Evolutionary conservation across 2,113 vertebrate species (phyloP).

Genomic region (Tenrec ecaudatus): DNA sequence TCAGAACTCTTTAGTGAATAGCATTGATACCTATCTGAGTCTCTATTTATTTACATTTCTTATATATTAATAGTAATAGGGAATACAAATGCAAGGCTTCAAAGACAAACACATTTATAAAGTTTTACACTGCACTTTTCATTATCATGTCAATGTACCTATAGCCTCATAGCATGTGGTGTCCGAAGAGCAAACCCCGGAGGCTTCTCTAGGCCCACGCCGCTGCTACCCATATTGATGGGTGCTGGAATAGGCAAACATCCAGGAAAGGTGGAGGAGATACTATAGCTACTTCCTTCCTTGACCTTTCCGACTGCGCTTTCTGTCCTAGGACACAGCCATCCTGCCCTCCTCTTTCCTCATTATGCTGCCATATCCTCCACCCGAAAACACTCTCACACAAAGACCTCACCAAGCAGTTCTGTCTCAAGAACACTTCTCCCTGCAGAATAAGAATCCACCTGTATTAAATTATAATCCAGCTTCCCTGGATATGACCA

Average conservation of each 20-base stretch:
- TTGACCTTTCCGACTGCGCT: not conserved
- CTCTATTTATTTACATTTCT: not conserved
- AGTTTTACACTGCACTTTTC: not conserved
- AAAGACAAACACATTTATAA: too few relatives aligned
- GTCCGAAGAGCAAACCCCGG: not conserved
- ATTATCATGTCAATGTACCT: not conserved
- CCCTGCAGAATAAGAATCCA: conserved; percentile 6
- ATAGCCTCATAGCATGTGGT: not conserved
- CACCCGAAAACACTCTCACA: not conserved
- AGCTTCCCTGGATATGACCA: not conserved
- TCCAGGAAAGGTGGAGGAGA: not conserved
- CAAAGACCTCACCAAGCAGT: not conserved
- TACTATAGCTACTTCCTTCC: not conserved
- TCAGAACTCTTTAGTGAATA: not conserved
- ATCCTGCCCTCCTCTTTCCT: not conserved
- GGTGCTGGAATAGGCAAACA: too few relatives aligned
- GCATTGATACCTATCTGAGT: not conserved
- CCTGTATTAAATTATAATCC: conserved; percentile 16
- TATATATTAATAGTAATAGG: too few relatives aligned
- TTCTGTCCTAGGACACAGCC: not conserved
- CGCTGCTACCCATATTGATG: not conserved
- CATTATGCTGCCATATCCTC: not conserved
- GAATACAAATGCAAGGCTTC: too few relatives aligned
- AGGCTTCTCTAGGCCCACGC: not conserved
- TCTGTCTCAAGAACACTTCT: conserved; percentile 20